phyloP scores from a whole-genome alignment of 2,113 vertebrate species.

The Trematocara variabile region DNA sequence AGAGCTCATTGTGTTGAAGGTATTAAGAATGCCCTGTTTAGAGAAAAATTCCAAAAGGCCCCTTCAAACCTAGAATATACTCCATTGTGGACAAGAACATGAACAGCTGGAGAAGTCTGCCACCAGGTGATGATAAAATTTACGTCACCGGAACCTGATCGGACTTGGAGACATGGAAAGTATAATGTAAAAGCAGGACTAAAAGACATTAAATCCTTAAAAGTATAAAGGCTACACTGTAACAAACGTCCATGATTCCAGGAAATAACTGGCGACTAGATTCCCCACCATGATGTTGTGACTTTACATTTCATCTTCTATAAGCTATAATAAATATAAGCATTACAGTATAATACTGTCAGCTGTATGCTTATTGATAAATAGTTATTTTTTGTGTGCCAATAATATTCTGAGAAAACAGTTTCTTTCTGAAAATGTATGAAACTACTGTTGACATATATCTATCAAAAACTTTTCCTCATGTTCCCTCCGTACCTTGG shows the following conservation, averaged over 20 bases:
- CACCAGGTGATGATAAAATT: background rate
- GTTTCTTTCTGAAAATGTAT: too few species aligned
- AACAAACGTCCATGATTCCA: background rate
- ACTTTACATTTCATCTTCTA: too few species aligned
- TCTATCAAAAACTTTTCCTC: too few species aligned
- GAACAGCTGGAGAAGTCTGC: background rate
- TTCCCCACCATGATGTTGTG: background rate
- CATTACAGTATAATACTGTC: too few species aligned
- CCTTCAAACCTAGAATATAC: background rate
- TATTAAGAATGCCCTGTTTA: background rate
- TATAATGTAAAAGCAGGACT: background rate
- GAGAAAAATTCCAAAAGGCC: rapidly evolving
- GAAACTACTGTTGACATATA: too few species aligned
- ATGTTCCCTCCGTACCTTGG: too few species aligned
- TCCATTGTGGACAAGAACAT: background rate
- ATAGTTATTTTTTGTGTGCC: too few species aligned
- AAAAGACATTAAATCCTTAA: background rate
- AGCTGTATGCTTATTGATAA: too few species aligned
- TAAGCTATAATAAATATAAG: too few species aligned
- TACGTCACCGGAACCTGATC: background rate
- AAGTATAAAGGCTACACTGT: background rate
- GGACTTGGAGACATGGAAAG: rapidly evolving
- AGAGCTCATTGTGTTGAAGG: background rate
- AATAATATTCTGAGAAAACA: too few species aligned
- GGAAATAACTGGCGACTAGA: rapidly evolving